phyloP scores from a whole-genome alignment of 2,888 invertebrate species.

The Drosophila mayaguana region DNA sequence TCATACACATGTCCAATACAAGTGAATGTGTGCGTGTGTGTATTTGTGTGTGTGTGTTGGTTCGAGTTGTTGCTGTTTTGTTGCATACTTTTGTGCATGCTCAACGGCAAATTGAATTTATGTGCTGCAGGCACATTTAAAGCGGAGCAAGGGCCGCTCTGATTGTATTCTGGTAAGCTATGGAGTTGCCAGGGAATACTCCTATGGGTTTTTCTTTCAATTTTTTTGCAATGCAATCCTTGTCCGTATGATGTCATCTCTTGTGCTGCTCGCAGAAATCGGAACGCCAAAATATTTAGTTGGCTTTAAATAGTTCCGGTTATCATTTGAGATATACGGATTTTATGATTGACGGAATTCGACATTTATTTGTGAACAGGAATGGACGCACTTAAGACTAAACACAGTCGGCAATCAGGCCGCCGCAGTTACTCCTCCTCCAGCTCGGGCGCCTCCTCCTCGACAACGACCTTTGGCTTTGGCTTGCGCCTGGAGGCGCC shows the following conservation, averaged over 20 bases:
- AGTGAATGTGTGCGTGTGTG: background rate
- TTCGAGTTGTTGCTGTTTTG: constrained; percentile 61
- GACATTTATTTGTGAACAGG: constrained; percentile 49
- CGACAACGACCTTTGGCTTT: constrained; percentile 65
- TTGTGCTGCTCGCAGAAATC: constrained; percentile 42
- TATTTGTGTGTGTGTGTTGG: constrained; percentile 14
- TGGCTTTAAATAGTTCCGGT: background rate
- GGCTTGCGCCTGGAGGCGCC: constrained; percentile 83
- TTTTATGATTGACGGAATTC: background rate
- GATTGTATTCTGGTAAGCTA: constrained; percentile 50
- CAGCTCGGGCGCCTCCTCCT: constrained; percentile 57
- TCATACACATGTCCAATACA: constrained; percentile 67
- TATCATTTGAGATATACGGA: background rate
- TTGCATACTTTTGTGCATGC: constrained; percentile 75
- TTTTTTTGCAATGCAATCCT: no score
- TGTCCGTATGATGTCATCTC: constrained; percentile 31
- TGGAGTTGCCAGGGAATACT: background rate
- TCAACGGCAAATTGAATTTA: constrained; percentile 76
- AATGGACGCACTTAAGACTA: constrained; percentile 51
- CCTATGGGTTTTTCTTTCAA: background rate
- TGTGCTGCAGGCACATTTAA: constrained; percentile 57
- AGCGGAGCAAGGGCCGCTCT: constrained; percentile 33
- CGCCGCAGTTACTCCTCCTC: constrained; percentile 47
- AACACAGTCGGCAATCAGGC: constrained; percentile 51
- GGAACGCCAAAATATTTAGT: constrained; percentile 9